phyloP scores from a whole-genome alignment of 2,797 vertebrate species.

The Rhinoraja longicauda region DNA sequence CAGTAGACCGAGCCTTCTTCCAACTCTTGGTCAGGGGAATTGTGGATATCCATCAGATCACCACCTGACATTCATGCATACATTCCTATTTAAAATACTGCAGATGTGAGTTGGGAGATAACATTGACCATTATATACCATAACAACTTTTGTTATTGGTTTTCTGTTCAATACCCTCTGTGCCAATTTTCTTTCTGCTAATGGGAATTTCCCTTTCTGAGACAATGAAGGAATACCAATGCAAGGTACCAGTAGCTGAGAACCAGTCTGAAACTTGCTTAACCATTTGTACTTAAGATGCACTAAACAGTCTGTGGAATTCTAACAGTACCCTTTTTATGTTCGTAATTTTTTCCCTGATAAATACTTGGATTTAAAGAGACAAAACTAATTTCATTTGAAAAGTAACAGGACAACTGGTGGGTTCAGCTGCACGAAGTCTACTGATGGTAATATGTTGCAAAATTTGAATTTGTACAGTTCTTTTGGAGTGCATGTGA shows the following conservation, averaged over 20 bases:
- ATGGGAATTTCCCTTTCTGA: neutral
- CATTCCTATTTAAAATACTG: neutral
- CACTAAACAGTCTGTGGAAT: neutral
- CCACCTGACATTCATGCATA: neutral
- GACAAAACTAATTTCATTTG: neutral
- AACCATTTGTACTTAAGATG: neutral
- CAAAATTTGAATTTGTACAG: neutral
- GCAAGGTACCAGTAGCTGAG: neutral
- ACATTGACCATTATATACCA: slow-evolving; percentile 42
- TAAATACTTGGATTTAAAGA: neutral
- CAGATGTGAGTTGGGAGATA: slow-evolving; percentile 42
- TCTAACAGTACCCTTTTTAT: neutral
- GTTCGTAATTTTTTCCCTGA: neutral
- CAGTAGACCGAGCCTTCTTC: neutral
- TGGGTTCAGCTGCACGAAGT: neutral
- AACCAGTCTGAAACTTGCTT: neutral
- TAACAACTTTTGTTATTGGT: neutral
- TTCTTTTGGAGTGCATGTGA: neutral
- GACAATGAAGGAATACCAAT: neutral
- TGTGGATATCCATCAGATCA: neutral
- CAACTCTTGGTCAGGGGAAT: neutral
- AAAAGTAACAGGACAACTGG: neutral
- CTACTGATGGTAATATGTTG: neutral
- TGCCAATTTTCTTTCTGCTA: neutral
- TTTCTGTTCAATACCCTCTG: neutral